Evolutionary conservation across 2,113 vertebrate species (phyloP), one percentile per base, ranked within the genome.

Genomic region (Chaetodon auriga): DNA sequence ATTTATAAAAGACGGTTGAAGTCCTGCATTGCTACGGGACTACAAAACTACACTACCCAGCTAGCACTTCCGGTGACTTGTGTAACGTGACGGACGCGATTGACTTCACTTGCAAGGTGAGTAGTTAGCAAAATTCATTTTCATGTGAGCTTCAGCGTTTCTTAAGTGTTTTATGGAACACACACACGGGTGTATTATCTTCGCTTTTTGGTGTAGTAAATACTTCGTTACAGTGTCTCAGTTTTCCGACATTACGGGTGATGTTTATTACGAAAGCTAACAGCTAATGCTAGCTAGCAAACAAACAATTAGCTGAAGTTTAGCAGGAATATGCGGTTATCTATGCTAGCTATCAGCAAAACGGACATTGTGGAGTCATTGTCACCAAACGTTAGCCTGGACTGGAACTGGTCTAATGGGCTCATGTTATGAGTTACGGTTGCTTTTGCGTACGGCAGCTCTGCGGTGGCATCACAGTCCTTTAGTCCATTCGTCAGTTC

Each of bases 211-310:
- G 3, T 2, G 21, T 23, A 8, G 21, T 36, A 8, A 6, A 61
- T 10, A 38, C 15, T 45, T 7, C 0, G 5, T 54, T 4, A 48
- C 18, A 21, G 23, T 46, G 23, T 23, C 25, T 53, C 10, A 15
- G 8, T 38, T 35, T 23, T 5, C 12, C 25, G 10, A 4, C 5
- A 13, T 11, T 13, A 10, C 2, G n/a, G 0, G 21, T 4, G 7
- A 25, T 51, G 70, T 81, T 81, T 75, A 12, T 6, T 0, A n/a
- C 14, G 25, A 16, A 80, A 60, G 73, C 25, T 82, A 68, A 49
- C 55, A 7, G 78, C 77, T 78, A 80, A 80, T 53, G 89, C 54
- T 86, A 83, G 89, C 54, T 86, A 83, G 45, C 23, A 46, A 53
- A 25, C 49, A 6, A 25, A 12, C 19, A 7, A 21, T n/a, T 66